Conservation (phyloP, 2,797 vertebrate genomes). For the Premnoplex brunnescens region DNA sequence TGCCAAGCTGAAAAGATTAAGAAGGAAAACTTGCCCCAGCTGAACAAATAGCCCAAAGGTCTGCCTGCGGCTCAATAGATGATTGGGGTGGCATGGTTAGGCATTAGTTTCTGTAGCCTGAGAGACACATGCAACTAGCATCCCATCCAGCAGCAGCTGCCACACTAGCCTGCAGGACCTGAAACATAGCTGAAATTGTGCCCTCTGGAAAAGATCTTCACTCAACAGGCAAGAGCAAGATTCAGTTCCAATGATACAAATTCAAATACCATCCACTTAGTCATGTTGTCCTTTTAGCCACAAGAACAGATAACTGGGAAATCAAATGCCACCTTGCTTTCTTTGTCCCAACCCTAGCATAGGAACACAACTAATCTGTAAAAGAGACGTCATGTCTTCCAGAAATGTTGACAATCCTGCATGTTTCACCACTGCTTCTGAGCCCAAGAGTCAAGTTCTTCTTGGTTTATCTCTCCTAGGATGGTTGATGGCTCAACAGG, state of each 20-base stretch:
- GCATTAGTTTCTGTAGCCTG: conserved; percentile 25
- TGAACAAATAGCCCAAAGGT: conserved; percentile 62
- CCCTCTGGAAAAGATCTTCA: background rate
- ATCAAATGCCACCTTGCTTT: background rate
- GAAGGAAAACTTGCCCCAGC: conserved; percentile 60
- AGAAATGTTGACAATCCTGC: background rate
- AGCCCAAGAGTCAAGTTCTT: conserved; percentile 3
- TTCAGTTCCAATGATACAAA: background rate
- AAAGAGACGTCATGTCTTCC: background rate
- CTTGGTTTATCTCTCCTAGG: conserved; percentile 8
- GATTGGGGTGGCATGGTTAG: background rate
- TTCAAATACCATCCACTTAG: background rate
- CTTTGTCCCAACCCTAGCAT: background rate
- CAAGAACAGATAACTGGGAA: background rate
- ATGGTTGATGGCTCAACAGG: conserved; percentile 37
- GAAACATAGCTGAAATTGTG: background rate
- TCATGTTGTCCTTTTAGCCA: background rate
- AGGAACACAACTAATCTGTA: background rate
- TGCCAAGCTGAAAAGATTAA: conserved; percentile 65
- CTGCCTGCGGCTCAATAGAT: background rate
- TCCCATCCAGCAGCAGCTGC: background rate
- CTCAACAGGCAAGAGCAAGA: background rate
- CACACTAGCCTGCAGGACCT: background rate
- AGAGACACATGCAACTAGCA: background rate
- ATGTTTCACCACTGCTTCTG: conserved; percentile 2